These are phyloP conservation scores for Nesospiza acunhae DNA, from an alignment of 2,113 vertebrate genomes.

Conservation along the genomic window DNA sequence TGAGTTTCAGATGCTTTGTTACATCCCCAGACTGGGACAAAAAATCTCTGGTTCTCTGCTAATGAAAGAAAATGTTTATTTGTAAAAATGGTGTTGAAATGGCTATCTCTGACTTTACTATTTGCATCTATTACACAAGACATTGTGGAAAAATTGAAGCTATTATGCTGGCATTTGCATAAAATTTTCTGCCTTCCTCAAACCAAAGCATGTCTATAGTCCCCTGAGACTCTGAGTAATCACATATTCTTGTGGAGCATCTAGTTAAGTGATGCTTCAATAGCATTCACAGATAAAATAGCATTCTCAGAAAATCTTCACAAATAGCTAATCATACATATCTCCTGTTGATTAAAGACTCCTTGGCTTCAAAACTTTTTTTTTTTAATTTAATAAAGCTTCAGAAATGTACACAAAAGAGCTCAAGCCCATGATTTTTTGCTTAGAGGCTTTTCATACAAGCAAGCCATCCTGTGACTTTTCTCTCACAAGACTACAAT, in stretches of 20 bases:
- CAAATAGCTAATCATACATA: neutral
- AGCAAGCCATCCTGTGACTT: neutral
- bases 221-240: neutral
- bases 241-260: neutral
- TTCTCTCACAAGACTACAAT: neutral
- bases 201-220: neutral
- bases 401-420: neutral
- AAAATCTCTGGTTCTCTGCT: neutral
- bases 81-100: neutral
- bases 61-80: neutral
- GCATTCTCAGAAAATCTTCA: neutral
- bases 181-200: neutral
- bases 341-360: neutral
- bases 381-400: neutral
- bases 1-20: neutral
- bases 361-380: neutral
- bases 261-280: neutral
- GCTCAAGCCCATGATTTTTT: neutral
- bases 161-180: neutral
- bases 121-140: neutral
- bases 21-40: neutral
- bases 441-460: neutral
- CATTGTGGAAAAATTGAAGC: neutral
- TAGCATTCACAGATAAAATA: neutral
- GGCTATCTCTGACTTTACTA: neutral